These are phyloP conservation scores for Crepidodera aurea DNA, from an alignment of 2,888 invertebrate genomes.

Conservation along the genomic window DNA sequence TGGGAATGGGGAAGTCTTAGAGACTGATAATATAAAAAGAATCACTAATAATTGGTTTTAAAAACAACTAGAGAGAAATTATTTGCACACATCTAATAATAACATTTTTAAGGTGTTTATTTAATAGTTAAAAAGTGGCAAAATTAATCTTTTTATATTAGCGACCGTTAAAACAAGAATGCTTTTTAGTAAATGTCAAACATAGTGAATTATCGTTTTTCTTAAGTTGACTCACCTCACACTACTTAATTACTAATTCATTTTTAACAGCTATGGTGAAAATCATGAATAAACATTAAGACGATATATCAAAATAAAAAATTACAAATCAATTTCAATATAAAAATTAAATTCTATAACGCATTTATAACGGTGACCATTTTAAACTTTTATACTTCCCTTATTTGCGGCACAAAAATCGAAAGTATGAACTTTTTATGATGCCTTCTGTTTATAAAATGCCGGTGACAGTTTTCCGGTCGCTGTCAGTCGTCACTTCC, in stretches of 20 bases:
- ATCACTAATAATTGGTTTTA: too few relatives aligned
- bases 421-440: slow-evolving; percentile 12
- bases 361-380: neutral
- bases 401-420: neutral
- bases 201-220: neutral
- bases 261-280: neutral
- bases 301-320: too few relatives aligned
- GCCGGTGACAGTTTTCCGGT: slow-evolving; percentile 23
- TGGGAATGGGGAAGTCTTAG: too few relatives aligned
- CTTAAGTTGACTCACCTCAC: neutral
- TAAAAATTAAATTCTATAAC: neutral
- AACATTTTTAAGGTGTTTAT: too few relatives aligned
- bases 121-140: too few relatives aligned
- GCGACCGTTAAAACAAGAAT: neutral
- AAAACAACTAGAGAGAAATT: too few relatives aligned
- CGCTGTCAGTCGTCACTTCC: slow-evolving; percentile 21
- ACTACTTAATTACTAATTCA: neutral
- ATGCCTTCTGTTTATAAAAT: slow-evolving; percentile 6
- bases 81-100: too few relatives aligned
- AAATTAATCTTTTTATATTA: too few relatives aligned
- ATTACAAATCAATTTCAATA: too few relatives aligned
- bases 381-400: too few relatives aligned
- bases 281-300: neutral
- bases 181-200: neutral
- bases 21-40: too few relatives aligned